Evolutionary conservation across 2,113 vertebrate species (phyloP).

Genomic region (Ginglymostoma cirratum): DNA sequence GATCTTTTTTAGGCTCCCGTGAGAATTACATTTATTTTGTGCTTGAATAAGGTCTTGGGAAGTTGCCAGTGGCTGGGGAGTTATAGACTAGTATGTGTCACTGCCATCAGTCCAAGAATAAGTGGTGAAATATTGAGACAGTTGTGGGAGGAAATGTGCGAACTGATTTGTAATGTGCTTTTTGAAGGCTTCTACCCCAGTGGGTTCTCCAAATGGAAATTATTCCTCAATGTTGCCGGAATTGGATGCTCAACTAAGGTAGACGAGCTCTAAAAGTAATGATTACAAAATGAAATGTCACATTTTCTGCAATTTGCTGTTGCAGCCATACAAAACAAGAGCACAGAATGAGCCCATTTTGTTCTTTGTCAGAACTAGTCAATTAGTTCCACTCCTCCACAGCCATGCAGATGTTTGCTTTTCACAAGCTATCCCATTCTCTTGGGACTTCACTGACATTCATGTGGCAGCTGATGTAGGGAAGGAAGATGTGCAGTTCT

Average conservation of each 20-base stretch:
- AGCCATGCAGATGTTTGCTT: not conserved
- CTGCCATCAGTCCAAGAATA: not conserved
- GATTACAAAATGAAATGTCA: not conserved
- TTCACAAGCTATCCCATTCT: not conserved
- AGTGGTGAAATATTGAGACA: not conserved
- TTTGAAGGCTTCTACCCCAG: not conserved
- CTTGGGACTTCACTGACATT: not conserved
- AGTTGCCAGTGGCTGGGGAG: not conserved
- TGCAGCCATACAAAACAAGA: not conserved
- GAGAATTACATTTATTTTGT: not conserved
- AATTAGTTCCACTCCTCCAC: not conserved
- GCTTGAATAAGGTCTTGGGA: not conserved
- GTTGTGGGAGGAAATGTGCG: not conserved
- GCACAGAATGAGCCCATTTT: not conserved
- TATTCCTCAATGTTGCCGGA: not conserved
- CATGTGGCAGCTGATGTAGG: not conserved
- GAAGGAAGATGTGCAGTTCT: too few relatives aligned
- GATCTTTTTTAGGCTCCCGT: not conserved
- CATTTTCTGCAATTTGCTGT: not conserved
- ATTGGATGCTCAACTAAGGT: not conserved
- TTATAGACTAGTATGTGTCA: not conserved
- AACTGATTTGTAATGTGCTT: not conserved
- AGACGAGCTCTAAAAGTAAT: not conserved
- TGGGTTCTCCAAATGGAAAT: not conserved
- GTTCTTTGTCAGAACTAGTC: not conserved